These are phyloP conservation scores for Nyctibius grandis DNA, from an alignment of 2,797 vertebrate genomes.

Conservation along the genomic window DNA sequence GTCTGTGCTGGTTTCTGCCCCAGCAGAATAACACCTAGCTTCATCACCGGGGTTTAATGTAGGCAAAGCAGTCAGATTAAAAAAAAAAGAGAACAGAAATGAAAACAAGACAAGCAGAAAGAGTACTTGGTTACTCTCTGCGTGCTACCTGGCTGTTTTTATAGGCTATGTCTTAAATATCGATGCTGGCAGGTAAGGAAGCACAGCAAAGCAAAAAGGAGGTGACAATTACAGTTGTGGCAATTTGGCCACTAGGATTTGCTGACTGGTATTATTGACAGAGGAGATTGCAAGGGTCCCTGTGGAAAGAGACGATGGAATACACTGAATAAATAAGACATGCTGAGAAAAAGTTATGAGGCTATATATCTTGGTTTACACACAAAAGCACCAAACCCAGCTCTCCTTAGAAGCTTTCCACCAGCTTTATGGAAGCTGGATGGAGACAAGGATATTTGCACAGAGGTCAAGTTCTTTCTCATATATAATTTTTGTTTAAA, in stretches of 20 bases:
- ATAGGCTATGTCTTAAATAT: conserved; percentile 33
- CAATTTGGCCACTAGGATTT: conserved; percentile 36
- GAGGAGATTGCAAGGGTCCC: conserved; percentile 2
- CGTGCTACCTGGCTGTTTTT: background rate
- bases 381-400: background rate
- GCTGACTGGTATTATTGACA: conserved; percentile 42
- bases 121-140: conserved; percentile 3
- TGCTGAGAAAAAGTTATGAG: conserved; percentile 29
- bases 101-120: background rate
- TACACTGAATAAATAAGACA: conserved; percentile 51
- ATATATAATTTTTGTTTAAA: background rate
- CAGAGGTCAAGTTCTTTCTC: conserved; percentile 21
- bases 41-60: background rate
- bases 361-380: conserved; percentile 46
- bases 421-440: background rate
- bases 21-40: background rate
- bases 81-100: background rate
- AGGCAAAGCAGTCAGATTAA: background rate
- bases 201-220: conserved; percentile 26
- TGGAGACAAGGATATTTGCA: background rate
- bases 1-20: background rate
- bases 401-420: background rate
- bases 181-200: conserved; percentile 14
- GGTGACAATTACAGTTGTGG: conserved; percentile 16
- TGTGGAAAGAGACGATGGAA: background rate